Conservation (phyloP, 2,888 invertebrate genomes). For the Drosophila limbata region DNA sequence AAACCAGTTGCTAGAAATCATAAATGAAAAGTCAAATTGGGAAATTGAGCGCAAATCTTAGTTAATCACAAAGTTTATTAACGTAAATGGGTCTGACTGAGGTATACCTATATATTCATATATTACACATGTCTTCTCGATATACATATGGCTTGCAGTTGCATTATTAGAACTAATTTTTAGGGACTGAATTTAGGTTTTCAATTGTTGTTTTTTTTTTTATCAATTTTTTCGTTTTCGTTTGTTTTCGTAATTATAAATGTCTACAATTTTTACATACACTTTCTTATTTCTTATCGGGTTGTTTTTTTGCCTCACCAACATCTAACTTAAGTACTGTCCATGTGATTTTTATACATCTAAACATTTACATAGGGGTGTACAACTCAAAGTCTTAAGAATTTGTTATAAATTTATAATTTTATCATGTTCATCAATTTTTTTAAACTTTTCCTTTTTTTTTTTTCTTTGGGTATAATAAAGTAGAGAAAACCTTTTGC, state of each 20-base stretch:
- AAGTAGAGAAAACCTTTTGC: slow-evolving; percentile 82
- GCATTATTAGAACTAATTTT: slow-evolving; percentile 62
- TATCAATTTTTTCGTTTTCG: slow-evolving; percentile 33
- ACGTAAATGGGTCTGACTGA: slow-evolving; percentile 30
- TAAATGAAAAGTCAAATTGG: slow-evolving; percentile 30
- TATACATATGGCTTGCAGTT: slow-evolving; percentile 49
- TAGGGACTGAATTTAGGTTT: slow-evolving; percentile 51
- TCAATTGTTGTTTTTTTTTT: slow-evolving; percentile 28
- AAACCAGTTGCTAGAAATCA: slow-evolving; percentile 57
- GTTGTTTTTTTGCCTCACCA: slow-evolving; percentile 52
- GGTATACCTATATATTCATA: slow-evolving; percentile 39
- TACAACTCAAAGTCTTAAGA: slow-evolving; percentile 60
- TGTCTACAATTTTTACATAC: slow-evolving; percentile 67
- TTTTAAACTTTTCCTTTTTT: slow-evolving; percentile 22
- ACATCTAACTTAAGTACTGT: slow-evolving; percentile 67
- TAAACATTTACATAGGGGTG: slow-evolving; percentile 75
- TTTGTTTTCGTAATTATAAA: slow-evolving; percentile 32
- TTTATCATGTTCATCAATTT: slow-evolving; percentile 21
- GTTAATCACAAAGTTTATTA: slow-evolving; percentile 25
- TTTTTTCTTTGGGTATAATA: slow-evolving; percentile 66
- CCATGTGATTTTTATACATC: slow-evolving; percentile 57
- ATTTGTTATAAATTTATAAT: slow-evolving; percentile 23
- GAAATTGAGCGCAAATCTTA: slow-evolving; percentile 54
- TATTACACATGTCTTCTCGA: slow-evolving; percentile 57
- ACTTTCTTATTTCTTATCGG: slow-evolving; percentile 54